Base-by-base conservation (phyloP, 1,140 invertebrate species). In the Ericerus pela region DNA sequence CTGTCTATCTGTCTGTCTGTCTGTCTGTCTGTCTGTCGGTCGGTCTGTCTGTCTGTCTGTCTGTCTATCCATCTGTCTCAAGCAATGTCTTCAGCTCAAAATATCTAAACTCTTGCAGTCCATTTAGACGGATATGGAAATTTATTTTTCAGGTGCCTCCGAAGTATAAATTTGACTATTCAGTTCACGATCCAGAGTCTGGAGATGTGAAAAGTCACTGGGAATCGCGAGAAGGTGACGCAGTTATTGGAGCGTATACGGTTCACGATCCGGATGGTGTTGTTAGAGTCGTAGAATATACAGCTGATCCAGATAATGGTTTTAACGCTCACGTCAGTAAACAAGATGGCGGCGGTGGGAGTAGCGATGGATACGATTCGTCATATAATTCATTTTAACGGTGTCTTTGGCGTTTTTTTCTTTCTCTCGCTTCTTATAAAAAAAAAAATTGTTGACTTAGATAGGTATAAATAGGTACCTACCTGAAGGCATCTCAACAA, bases 81-180 rank as follows among this genome's bases (percentile, higher is more conserved):
- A n/a, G n/a, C n/a, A n/a, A n/a, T n/a, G n/a, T n/a, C n/a, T n/a
- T n/a, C n/a, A n/a, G n/a, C n/a, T n/a, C n/a, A n/a, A n/a, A n/a
- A n/a, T n/a, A n/a, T n/a, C n/a, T n/a, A n/a, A n/a, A n/a, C n/a
- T n/a, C n/a, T n/a, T n/a, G n/a, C n/a, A n/a, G n/a, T n/a, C n/a
- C n/a, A n/a, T n/a, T n/a, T n/a, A n/a, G n/a, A n/a, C n/a, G n/a
- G n/a, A n/a, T n/a, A n/a, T n/a, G n/a, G n/a, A n/a, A n/a, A n/a
- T n/a, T n/a, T 18, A 27, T 55, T 20, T 60, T 59, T 11, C 56
- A 65, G 64, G 68, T 59, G 8, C 62, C 66, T 51, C 67, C 69
- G 20, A 67, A 70, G n/a, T 78, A 78, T 61, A 67, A 70, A 30
- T 78, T 71, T 64, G 73, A 74, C 55, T 78, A 79, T 64, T 70